Conservation (phyloP, 1,140 invertebrate species). For the Stenopsyche tienmushanensis region DNA sequence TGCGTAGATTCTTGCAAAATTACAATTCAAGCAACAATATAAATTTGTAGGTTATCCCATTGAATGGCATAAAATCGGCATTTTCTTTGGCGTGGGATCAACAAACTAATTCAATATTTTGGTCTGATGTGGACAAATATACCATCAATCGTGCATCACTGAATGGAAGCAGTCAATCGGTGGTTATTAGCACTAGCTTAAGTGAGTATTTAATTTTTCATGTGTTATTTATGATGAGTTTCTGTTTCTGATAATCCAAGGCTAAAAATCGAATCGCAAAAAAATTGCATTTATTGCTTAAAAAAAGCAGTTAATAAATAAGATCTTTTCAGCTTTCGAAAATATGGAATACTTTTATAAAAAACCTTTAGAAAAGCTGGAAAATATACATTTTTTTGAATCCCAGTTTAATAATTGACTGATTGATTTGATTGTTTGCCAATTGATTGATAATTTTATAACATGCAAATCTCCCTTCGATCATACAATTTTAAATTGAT, state of each 20-base stretch:
- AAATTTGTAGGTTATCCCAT: slow-evolving; percentile 64
- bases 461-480: slow-evolving; percentile 13
- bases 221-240: too few species aligned
- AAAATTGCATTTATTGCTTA: too few species aligned
- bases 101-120: slow-evolving; percentile 77
- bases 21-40: slow-evolving; percentile 33
- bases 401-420: slow-evolving; percentile 8
- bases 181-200: slow-evolving; percentile 68
- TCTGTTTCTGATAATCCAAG: too few species aligned
- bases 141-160: slow-evolving; percentile 76
- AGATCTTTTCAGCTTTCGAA: not conserved
- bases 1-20: slow-evolving; percentile 47
- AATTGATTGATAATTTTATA: too few species aligned
- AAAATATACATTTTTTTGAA: slow-evolving; percentile 12
- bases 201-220: slow-evolving; percentile 58
- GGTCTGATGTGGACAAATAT: slow-evolving; percentile 83
- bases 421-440: too few species aligned
- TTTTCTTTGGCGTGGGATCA: slow-evolving; percentile 84
- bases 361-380: not conserved
- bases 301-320: too few species aligned
- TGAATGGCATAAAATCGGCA: slow-evolving; percentile 78
- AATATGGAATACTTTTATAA: not conserved
- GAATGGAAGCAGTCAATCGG: slow-evolving; percentile 73
- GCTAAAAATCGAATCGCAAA: too few species aligned
- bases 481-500: slow-evolving; percentile 6